Evolutionary conservation across 2,888 invertebrate genomes (phyloP).

Genomic region (Erebia ligea): DNA sequence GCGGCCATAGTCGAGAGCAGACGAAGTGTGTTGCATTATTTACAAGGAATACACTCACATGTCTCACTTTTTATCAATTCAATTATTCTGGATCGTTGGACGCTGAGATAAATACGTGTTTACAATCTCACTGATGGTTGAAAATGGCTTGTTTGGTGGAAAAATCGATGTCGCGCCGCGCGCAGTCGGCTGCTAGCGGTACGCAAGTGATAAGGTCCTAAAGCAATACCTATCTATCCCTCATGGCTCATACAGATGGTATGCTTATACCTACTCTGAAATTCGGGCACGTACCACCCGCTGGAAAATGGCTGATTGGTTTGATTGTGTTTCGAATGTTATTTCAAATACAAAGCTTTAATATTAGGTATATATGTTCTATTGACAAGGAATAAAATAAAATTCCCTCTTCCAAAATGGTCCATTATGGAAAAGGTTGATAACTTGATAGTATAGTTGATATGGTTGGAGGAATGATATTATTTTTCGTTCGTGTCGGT

Average conservation of each 20-base stretch:
- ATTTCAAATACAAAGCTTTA: constrained; percentile 34
- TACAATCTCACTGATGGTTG: constrained; percentile 68
- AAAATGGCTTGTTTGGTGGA: constrained; percentile 73
- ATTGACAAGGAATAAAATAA: constrained; percentile 12
- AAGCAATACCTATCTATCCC: constrained; percentile 42
- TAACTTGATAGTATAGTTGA: too few species aligned
- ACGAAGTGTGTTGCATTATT: constrained; percentile 65
- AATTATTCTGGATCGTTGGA: constrained; percentile 46
- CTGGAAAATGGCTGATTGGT: constrained; percentile 45
- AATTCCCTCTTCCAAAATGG: constrained; percentile 3
- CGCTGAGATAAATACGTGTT: constrained; percentile 67
- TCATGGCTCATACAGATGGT: constrained; percentile 43
- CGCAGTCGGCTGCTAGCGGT: constrained; percentile 62
- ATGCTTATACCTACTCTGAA: constrained; percentile 48
- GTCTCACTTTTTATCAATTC: constrained; percentile 49
- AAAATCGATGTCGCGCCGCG: constrained; percentile 79
- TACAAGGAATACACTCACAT: constrained; percentile 60
- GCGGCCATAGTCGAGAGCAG: constrained; percentile 67
- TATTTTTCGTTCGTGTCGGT: too few species aligned
- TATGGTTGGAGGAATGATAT: too few species aligned
- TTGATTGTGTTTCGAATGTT: constrained; percentile 39
- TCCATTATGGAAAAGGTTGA: too few species aligned
- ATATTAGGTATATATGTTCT: constrained; percentile 19
- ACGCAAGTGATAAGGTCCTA: constrained; percentile 65
- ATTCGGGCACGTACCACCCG: constrained; percentile 46